Base-by-base conservation (phyloP, 2,113 vertebrate species). In the Microtus ochrogaster region DNA sequence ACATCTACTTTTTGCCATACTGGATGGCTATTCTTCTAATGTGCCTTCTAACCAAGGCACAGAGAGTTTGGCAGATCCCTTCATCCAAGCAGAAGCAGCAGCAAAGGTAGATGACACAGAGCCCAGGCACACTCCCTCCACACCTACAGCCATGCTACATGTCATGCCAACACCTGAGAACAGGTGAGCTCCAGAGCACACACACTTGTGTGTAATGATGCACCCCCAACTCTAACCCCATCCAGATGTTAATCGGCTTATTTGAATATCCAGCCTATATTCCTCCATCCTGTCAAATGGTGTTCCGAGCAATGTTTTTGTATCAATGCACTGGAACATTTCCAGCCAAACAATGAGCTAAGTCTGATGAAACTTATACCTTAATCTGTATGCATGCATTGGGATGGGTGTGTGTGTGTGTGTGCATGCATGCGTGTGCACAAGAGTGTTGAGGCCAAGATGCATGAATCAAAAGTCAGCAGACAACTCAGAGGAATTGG, bases 201-300 rank as follows among this genome's bases (percentile, higher is more conserved):
- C 12, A 24, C 22, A 7, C 30, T 58, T n/a, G 21, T 0, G 28
- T 39, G 44, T 2, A 11, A 47, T 44, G 28, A 33, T 13, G 44
- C 0, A 19, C 22, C 44, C 77, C 58, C n/a, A 41, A 13, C 33
- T 12, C 78, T 74, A 44, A 70, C 36, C 0, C 70, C 41, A 95
- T 28, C 58, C 68, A 47, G 24, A 26, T 72, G 73, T 30, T 24
- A 90, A 52, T 16, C 77, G 2, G 17, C 3, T 63, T 58, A 36
- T 55, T 72, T 92, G 72, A 65, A 33, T 33, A 36, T 39, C 78
- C 24, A 65, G 12, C 68, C 77, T 68, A 2, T 33, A 87, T 86
- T 41, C 19, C n/a, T 91, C 21, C 19, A 72, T 41, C 55, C 74
- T 47, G 55, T 70, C 49, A 52, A 2, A 88, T 88, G 89, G 89